Evolutionary conservation across 2,797 vertebrate genomes (phyloP).

Genomic region (Tadarida brasiliensis): DNA sequence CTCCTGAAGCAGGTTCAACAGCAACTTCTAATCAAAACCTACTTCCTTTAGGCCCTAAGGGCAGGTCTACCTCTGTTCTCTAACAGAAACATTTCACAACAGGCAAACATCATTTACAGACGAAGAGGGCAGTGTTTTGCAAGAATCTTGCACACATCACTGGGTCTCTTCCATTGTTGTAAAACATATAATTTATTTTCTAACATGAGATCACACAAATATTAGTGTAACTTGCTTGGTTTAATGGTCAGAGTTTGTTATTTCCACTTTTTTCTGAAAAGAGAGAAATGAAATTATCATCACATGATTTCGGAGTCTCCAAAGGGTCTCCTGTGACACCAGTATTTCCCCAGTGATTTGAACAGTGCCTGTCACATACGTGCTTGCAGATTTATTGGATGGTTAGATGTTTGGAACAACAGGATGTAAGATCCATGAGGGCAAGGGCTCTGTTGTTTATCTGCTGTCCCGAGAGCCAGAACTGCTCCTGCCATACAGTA

Average conservation of each 20-base stretch:
- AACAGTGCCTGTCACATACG: background rate
- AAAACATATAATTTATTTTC: constrained; percentile 30
- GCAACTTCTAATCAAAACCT: background rate
- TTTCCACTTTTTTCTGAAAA: background rate
- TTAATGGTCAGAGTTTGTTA: background rate
- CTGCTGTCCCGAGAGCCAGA: background rate
- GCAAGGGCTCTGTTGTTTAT: background rate
- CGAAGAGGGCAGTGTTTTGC: background rate
- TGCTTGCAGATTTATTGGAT: background rate
- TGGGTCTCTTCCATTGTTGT: background rate
- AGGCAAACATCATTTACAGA: background rate
- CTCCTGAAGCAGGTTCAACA: background rate
- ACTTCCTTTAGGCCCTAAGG: background rate
- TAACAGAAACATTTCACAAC: background rate
- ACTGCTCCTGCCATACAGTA: background rate
- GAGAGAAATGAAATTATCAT: background rate
- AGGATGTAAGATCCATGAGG: background rate
- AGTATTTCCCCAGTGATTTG: background rate
- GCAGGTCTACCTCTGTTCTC: background rate
- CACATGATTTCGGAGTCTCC: background rate
- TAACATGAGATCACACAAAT: background rate
- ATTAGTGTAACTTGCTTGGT: background rate
- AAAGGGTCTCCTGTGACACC: background rate
- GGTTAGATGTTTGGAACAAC: background rate
- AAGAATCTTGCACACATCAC: background rate